These are phyloP conservation scores for Dione juno DNA, from an alignment of 2,888 invertebrate genomes.

Conservation along the genomic window DNA sequence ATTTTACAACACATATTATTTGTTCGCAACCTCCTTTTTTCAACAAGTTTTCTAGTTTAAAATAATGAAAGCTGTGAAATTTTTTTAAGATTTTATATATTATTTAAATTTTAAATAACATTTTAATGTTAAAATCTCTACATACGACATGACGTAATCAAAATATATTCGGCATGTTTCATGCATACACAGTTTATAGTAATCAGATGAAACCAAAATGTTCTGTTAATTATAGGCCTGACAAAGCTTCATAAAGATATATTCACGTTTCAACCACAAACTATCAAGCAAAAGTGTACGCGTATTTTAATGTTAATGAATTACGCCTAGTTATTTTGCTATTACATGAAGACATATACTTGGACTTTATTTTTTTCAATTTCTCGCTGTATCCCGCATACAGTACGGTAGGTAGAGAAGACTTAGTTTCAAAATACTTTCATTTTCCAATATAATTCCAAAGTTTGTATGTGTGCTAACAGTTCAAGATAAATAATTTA, in stretches of 20 bases:
- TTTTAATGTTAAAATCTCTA: conserved; percentile 9
- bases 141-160: conserved; percentile 19
- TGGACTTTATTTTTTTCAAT: too few species aligned
- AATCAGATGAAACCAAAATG: conserved; percentile 57
- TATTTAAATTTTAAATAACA: background rate
- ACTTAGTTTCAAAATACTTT: too few species aligned
- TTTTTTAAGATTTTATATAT: background rate
- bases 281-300: conserved; percentile 24
- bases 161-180: conserved; percentile 29
- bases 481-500: too few species aligned
- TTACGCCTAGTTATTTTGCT: background rate
- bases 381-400: too few species aligned
- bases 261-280: conserved; percentile 31
- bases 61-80: background rate
- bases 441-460: too few species aligned
- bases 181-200: conserved; percentile 47
- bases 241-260: conserved; percentile 39
- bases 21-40: too few species aligned
- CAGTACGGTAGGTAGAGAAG: too few species aligned
- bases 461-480: too few species aligned
- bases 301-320: conserved; percentile 3
- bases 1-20: too few species aligned
- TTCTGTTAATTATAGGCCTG: conserved; percentile 39
- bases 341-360: background rate
- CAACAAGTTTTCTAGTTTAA: too few species aligned